Base-by-base conservation (phyloP, 2,888 invertebrate genomes). In the Aromia moschata region DNA sequence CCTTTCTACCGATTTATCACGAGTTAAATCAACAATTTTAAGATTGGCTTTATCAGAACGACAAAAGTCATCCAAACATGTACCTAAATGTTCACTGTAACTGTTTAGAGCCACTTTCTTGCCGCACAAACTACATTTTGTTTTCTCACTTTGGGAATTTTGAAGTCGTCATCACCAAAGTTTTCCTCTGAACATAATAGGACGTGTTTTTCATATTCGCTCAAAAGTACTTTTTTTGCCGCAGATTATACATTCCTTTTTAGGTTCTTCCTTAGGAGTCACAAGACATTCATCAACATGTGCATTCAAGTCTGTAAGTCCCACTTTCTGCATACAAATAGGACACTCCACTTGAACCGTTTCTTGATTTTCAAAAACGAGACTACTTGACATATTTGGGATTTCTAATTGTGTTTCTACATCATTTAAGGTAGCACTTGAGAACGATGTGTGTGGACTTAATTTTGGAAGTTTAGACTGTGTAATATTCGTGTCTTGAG, bases 231-330 rank as follows among this genome's bases (percentile, higher is more conserved):
- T 11, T n/a, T 56, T 43, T 30, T 41, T 31, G 1, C 58, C 45
- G 55, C 71, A 71, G 20, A 69, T 64, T n/a, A 67, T 62, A 44
- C 68, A 67, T 15, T 60, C 59, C 55, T 65, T 61, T 11, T 40
- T 46, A 16, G 45, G 47, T 38, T 47, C 25, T 11, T 56, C 36
- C 31, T 59, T 44, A 20, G 33, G 12, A 11, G 41, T 37, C 7
- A 31, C 49, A 12, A 73, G 65, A 68, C 76, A 76, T 31, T 52
- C 56, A 56, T 75, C 74, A 36, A 82, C 60, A 69, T 82, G 81
- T 2, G 64, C 59, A 63, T 81, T 79, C 12, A 82, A 69, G 45
- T 69, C 58, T 2, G 56, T 56, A 14, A 71, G 44, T 2, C 56
- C 36, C 17, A 80, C 45, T 12, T 37, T 51, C 61, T 70, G 70